These are phyloP conservation scores for Cisticola juncidis DNA, from an alignment of 2,113 vertebrate species.

Conservation along the genomic window DNA sequence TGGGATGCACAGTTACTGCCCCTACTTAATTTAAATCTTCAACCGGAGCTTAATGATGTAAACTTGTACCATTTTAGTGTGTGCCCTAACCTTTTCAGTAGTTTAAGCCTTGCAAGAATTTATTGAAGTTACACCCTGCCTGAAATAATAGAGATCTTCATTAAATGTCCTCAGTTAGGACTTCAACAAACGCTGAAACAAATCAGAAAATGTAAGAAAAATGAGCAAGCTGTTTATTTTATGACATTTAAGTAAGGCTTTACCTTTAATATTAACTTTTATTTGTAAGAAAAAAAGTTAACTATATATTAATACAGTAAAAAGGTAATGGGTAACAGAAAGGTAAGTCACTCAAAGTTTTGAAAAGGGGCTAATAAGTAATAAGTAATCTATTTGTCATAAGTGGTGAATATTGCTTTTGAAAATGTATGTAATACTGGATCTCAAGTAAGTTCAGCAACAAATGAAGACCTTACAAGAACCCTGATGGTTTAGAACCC, in stretches of 20 bases:
- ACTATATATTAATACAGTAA: not conserved
- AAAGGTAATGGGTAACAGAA: not conserved
- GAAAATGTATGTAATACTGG: not conserved
- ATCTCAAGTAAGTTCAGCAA: not conserved
- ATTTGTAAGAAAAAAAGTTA: not conserved
- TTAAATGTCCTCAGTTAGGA: not conserved
- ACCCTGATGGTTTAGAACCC: not conserved
- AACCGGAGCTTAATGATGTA: not conserved
- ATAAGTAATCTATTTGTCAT: not conserved
- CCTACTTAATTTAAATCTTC: not conserved
- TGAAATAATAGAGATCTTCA: not conserved
- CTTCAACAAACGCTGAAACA: not conserved
- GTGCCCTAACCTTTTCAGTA: not conserved
- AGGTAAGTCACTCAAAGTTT: not conserved
- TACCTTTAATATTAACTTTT: not conserved
- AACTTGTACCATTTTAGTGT: not conserved
- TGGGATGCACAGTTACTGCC: not conserved
- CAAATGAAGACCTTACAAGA: not conserved
- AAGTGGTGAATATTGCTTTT: not conserved
- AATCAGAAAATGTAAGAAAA: not conserved
- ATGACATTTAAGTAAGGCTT: not conserved
- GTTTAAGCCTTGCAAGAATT: not conserved
- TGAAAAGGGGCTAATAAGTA: not conserved
- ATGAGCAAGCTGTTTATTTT: not conserved
- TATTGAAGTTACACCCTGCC: not conserved